Base-by-base conservation (phyloP, 2,888 invertebrate genomes). In the Nomada ruficornis region DNA sequence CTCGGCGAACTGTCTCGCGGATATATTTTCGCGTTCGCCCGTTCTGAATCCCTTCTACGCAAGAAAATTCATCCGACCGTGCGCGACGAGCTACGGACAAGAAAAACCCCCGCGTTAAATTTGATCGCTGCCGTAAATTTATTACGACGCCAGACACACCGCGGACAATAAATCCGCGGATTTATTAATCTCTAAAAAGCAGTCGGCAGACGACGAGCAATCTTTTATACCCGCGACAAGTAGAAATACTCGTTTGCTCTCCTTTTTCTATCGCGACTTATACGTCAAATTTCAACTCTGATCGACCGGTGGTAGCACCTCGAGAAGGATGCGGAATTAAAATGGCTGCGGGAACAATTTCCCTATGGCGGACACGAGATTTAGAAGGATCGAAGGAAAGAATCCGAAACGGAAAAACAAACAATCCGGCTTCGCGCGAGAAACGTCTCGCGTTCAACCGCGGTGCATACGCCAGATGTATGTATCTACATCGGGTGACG, bases 401-500 rank as follows among this genome's bases (percentile, higher is more conserved):
- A n/a, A 13, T 5, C 13, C 23, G 44, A 18, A 50, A 42, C 2
- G 9, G 23, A 0, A 10, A 18, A 29, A 47, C 5, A 20, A 13
- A 36, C 29, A 3, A 4, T 11, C 5, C 42, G 2, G 15, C 1
- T 13, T 15, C 18, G 52, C 29, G 13, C 29, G 26, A 64, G 65
- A 68, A 54, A 42, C 47, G 76, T 57, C 23, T 54, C 69, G 76
- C 75, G 65, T 68, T 59, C 60, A 80, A 80, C 69, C 72, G 42
- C 57, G 79, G 42, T 79, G 85, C 79, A 83, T 77, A 77, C 79
- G 83, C 83, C 80, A 59, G 76, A 74, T 74, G 76, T 77, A 72
- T 55, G 65, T 79, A 82, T 78, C 65, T 82, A 84, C 84, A 86
- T 86, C 86, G 86, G 78, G 79, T 84, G 79, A 52, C 84, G 71